Percentiles rank a stretch among this genome's conserved stretches.
Conservation (phyloP, 2,888 invertebrate genomes). For the Caenorhabditis macrosperma region DNA sequence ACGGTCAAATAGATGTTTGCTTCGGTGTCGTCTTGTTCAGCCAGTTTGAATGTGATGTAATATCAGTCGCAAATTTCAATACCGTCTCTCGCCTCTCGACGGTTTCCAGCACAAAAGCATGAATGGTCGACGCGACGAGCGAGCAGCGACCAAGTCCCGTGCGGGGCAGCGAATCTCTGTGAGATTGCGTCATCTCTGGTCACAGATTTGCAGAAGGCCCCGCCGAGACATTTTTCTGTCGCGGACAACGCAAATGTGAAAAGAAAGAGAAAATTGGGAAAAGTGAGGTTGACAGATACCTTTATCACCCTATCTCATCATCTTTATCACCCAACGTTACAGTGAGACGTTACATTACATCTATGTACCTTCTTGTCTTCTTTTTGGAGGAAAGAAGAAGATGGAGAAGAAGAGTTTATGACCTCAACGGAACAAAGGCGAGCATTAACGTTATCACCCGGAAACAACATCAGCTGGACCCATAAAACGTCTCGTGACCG, state of each 20-base stretch:
- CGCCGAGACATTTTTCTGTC: neutral
- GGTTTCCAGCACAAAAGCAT: too few relatives aligned
- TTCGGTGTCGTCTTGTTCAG: neutral
- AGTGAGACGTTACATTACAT: too few relatives aligned
- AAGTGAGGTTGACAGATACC: neutral
- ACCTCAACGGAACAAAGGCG: slow-evolving; percentile 1
- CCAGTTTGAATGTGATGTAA: slow-evolving; percentile 47
- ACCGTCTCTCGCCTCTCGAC: neutral
- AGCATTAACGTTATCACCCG: too few relatives aligned
- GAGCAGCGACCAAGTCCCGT: neutral
- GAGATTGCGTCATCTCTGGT: slow-evolving; percentile 51
- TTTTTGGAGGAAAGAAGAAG: neutral
- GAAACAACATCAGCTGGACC: too few relatives aligned
- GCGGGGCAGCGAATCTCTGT: neutral
- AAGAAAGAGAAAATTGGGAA: neutral
- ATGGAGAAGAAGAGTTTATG: neutral
- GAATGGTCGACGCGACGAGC: neutral
- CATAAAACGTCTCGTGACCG: too few relatives aligned
- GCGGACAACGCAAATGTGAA: neutral
- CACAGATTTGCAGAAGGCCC: slow-evolving; percentile 8
- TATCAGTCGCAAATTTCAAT: slow-evolving; percentile 32
- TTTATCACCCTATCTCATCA: too few relatives aligned
- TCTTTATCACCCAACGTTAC: too few relatives aligned
- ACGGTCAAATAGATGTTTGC: slow-evolving; percentile 7
- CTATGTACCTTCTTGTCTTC: too few relatives aligned